phyloP scores from a whole-genome alignment of 2,113 vertebrate species.

The Alces alces region DNA sequence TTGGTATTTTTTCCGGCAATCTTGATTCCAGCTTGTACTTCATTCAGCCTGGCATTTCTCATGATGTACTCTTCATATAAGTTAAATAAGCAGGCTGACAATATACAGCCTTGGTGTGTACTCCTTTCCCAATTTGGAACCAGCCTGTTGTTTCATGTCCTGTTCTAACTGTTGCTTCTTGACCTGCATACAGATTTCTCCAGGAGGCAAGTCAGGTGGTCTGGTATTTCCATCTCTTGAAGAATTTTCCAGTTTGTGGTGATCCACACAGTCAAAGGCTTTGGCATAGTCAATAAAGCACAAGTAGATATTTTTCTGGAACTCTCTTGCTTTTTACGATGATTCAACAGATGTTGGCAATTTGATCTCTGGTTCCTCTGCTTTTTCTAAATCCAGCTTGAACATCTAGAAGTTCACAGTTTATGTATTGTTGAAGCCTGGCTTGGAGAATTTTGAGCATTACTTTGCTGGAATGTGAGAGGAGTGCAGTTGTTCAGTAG shows the following conservation, averaged over 20 bases:
- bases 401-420: background rate
- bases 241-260: background rate
- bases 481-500: background rate
- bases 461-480: background rate
- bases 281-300: background rate
- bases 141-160: background rate
- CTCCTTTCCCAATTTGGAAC: background rate
- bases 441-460: background rate
- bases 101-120: accelerated
- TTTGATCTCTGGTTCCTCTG: background rate
- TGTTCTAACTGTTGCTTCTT: background rate
- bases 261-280: background rate
- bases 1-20: background rate
- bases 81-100: background rate
- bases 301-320: background rate
- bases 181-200: background rate
- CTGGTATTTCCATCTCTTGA: background rate
- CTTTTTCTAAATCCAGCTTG: background rate
- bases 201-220: background rate
- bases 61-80: background rate
- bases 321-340: background rate
- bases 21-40: background rate
- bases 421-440: background rate
- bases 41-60: background rate
- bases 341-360: background rate